A percentile compares a stretch with the other conserved stretches of the same genome.
phyloP scores from a whole-genome alignment of 1,140 invertebrate species.

The Medauroidea extradentata region DNA sequence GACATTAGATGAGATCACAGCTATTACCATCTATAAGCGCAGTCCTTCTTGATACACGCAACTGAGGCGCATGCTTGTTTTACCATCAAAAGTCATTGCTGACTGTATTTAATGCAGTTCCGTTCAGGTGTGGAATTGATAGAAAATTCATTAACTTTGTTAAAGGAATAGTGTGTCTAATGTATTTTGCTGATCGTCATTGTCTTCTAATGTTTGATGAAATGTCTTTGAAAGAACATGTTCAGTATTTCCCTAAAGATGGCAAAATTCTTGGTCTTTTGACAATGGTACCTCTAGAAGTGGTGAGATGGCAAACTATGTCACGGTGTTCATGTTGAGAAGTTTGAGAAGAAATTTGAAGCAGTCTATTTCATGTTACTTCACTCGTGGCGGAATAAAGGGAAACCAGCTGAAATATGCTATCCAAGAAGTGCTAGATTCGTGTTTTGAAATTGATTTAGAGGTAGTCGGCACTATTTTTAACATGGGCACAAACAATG shows the following conservation, averaged over 20 bases:
- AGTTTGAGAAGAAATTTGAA: too few species aligned
- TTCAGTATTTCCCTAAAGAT: not conserved
- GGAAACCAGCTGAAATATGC: slow-evolving; percentile 1
- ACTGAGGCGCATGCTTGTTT: too few species aligned
- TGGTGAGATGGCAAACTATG: too few species aligned
- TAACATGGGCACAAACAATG: too few species aligned
- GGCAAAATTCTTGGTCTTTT: not conserved
- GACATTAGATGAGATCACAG: too few species aligned
- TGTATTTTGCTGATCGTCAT: not conserved
- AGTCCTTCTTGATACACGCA: too few species aligned
- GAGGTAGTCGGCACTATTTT: too few species aligned
- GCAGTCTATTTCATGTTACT: too few species aligned
- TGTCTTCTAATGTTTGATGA: not conserved
- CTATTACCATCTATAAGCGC: too few species aligned
- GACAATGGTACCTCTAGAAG: not conserved
- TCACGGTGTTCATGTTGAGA: too few species aligned
- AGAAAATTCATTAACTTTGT: not conserved
- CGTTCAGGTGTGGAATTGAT: not conserved
- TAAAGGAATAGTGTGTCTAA: not conserved
- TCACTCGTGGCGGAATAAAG: too few species aligned
- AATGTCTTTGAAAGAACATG: too few species aligned
- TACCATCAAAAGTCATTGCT: not conserved
- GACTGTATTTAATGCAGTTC: not conserved
- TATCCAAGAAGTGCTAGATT: slow-evolving; percentile 3
- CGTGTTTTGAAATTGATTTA: slow-evolving; percentile 1